Percentiles rank a stretch among this genome's conserved stretches.
Evolutionary conservation across 2,113 vertebrate genomes (phyloP).

Genomic region (Rhabdomys dilectus): DNA sequence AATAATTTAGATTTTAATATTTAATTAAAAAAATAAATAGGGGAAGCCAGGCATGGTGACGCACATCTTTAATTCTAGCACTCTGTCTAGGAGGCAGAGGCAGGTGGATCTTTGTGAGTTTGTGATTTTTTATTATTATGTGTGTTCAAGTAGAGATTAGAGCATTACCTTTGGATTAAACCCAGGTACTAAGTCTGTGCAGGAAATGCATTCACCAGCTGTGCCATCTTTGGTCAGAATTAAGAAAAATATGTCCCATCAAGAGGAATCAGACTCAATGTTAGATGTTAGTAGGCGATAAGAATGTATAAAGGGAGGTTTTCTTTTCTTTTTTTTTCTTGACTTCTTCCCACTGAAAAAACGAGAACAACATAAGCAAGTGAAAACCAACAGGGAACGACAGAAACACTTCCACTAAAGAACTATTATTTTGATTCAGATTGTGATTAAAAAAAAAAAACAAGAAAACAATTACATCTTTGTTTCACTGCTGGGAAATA

Average conservation of each 20-base stretch:
- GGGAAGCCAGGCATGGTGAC: neutral
- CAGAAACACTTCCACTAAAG: conserved; percentile 33
- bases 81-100: neutral
- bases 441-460: neutral
- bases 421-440: conserved; percentile 38
- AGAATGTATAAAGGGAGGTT: neutral
- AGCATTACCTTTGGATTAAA: neutral
- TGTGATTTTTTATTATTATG: neutral
- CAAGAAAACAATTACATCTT: neutral
- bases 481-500: neutral
- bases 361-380: conserved; percentile 8
- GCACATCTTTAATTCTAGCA: neutral
- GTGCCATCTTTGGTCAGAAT: neutral
- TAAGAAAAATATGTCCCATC: neutral
- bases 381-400: conserved; percentile 18
- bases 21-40: neutral
- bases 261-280: neutral
- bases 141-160: neutral
- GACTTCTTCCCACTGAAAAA: conserved; percentile 20
- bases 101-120: neutral
- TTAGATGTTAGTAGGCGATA: neutral
- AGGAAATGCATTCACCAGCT: neutral
- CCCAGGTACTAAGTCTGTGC: neutral
- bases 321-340: neutral
- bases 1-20: neutral